Conservation (phyloP, 2,888 invertebrate genomes). For the Cosmia pyralina region DNA sequence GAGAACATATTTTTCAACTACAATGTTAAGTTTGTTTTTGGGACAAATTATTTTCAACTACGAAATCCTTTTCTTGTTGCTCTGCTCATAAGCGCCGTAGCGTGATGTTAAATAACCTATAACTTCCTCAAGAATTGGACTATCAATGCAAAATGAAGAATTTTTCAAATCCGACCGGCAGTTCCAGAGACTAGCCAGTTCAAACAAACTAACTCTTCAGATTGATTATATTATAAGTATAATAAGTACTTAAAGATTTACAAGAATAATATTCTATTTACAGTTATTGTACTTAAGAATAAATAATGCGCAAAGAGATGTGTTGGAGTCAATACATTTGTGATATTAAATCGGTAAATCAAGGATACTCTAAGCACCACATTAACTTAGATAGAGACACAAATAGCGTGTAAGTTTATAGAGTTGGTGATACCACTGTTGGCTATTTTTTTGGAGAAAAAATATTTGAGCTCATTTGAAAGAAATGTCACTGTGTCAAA, state of each 20-base stretch:
- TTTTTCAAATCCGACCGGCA: background rate
- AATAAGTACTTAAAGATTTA: background rate
- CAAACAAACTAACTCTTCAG: background rate
- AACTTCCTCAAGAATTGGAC: too few relatives aligned
- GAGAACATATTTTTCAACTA: too few relatives aligned
- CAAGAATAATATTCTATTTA: background rate
- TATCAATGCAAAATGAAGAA: too few relatives aligned
- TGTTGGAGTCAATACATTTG: conserved; percentile 74
- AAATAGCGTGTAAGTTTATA: conserved; percentile 51
- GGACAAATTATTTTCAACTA: too few relatives aligned
- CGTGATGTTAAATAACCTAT: too few relatives aligned
- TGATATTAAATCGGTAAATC: conserved; percentile 78
- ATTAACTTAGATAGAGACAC: conserved; percentile 67
- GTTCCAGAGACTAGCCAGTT: background rate
- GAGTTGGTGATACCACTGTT: conserved; percentile 50
- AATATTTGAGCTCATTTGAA: too few relatives aligned
- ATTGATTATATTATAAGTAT: background rate
- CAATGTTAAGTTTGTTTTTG: too few relatives aligned
- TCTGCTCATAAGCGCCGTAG: too few relatives aligned
- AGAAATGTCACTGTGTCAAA: background rate
- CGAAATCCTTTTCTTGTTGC: too few relatives aligned
- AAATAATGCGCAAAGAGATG: conserved; percentile 46
- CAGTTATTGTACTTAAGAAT: conserved; percentile 7
- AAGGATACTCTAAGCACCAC: conserved; percentile 73
- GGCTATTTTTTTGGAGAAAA: background rate